A percentile compares a stretch with the other conserved stretches of the same genome.
Conservation (phyloP, 2,797 vertebrate genomes). For the Ctenopoma multispine region DNA sequence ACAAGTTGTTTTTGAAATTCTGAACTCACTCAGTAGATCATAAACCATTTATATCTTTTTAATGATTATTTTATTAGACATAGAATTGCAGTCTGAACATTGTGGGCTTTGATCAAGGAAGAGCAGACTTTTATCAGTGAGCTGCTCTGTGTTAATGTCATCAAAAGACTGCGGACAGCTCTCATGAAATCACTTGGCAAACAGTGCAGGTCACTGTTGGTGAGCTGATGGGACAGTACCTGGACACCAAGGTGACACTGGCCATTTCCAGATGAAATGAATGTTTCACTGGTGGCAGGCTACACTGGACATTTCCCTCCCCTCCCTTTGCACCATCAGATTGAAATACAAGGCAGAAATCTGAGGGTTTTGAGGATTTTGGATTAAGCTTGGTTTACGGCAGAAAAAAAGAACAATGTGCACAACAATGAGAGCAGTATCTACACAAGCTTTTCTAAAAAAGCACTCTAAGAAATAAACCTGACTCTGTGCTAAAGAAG, state of each 20-base stretch:
- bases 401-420: slow-evolving; percentile 60
- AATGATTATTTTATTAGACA: slow-evolving; percentile 46
- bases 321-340: slow-evolving; percentile 59
- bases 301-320: slow-evolving; percentile 18
- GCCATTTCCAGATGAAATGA: slow-evolving; percentile 28
- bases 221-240: slow-evolving; percentile 50
- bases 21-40: slow-evolving; percentile 10
- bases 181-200: slow-evolving; percentile 48
- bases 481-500: slow-evolving; percentile 12
- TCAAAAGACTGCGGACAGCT: slow-evolving; percentile 52
- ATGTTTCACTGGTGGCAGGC: slow-evolving; percentile 29
- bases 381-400: slow-evolving; percentile 74
- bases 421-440: slow-evolving; percentile 39
- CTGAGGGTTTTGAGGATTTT: slow-evolving; percentile 78
- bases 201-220: slow-evolving; percentile 27
- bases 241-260: slow-evolving; percentile 52
- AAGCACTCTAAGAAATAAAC: slow-evolving; percentile 31
- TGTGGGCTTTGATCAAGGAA: slow-evolving; percentile 44
- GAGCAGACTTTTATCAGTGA: slow-evolving; percentile 35
- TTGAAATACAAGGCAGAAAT: slow-evolving; percentile 75
- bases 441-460: slow-evolving; percentile 36
- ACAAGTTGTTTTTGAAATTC: slow-evolving; percentile 23
- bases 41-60: slow-evolving; percentile 20
- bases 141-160: slow-evolving; percentile 49
- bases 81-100: slow-evolving; percentile 25